A percentile compares a stretch with the other conserved stretches of the same genome.
Evolutionary conservation across 2,113 vertebrate species (phyloP).

Genomic region (Eolophus roseicapilla): DNA sequence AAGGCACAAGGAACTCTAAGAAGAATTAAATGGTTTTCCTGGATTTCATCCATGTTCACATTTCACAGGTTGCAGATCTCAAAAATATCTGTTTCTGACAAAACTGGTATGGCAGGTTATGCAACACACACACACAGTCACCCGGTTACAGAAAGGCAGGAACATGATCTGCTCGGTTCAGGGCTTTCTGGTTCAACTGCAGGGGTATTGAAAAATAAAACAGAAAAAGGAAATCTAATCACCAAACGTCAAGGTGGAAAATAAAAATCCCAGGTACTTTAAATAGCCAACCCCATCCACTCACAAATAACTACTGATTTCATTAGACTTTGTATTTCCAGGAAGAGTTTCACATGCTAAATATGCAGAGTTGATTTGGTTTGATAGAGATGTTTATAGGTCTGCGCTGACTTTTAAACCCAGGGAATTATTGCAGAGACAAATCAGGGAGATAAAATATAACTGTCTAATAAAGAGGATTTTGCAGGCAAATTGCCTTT

Average conservation of each 20-base stretch:
- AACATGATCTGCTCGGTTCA: neutral
- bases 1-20: neutral
- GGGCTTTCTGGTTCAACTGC: neutral
- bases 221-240: neutral
- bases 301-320: neutral
- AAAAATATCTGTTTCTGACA: constrained; percentile 27
- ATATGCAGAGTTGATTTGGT: neutral
- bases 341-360: neutral
- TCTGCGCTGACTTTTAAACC: neutral
- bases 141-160: neutral
- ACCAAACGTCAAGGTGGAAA: neutral
- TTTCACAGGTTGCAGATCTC: constrained; percentile 38
- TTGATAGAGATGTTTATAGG: neutral
- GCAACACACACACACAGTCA: neutral
- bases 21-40: constrained; percentile 9
- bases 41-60: constrained; percentile 21
- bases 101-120: constrained; percentile 59
- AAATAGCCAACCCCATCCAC: neutral
- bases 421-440: neutral
- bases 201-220: neutral
- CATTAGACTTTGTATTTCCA: neutral
- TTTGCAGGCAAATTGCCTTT: neutral
- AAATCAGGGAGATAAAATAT: neutral
- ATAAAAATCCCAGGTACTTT: neutral
- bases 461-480: neutral